Conservation (phyloP, 2,113 vertebrate genomes). For the Motacilla alba region DNA sequence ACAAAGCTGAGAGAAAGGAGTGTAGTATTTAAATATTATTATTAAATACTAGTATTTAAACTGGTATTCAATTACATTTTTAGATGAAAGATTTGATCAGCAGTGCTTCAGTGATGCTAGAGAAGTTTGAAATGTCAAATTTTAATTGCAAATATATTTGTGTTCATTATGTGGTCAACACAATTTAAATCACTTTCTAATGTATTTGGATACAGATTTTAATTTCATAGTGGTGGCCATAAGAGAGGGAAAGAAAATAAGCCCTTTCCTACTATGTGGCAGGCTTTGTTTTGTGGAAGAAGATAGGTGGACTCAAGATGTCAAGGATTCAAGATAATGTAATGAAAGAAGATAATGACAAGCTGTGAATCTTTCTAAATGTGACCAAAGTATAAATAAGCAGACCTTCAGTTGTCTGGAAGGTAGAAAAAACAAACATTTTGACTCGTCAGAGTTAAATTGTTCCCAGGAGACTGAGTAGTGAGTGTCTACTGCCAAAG, state of each 20-base stretch:
- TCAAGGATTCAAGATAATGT: not conserved
- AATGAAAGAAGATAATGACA: not conserved
- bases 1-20: not conserved
- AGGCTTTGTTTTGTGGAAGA: not conserved
- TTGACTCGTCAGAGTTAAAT: not conserved
- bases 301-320: not conserved
- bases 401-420: not conserved
- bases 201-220: not conserved
- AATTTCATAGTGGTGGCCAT: not conserved
- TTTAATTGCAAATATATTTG: not conserved
- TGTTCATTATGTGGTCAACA: not conserved
- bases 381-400: not conserved
- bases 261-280: not conserved
- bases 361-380: not conserved
- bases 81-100: not conserved
- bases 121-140: not conserved
- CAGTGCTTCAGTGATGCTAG: not conserved
- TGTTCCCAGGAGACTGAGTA: not conserved
- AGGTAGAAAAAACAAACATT: not conserved
- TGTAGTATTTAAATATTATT: no score
- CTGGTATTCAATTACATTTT: rapidly evolving
- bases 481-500: not conserved
- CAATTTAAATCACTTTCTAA: not conserved
- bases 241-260: not conserved
- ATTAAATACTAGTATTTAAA: not conserved